phyloP scores from a whole-genome alignment of 2,888 invertebrate species.

The Parnassius smintheus region DNA sequence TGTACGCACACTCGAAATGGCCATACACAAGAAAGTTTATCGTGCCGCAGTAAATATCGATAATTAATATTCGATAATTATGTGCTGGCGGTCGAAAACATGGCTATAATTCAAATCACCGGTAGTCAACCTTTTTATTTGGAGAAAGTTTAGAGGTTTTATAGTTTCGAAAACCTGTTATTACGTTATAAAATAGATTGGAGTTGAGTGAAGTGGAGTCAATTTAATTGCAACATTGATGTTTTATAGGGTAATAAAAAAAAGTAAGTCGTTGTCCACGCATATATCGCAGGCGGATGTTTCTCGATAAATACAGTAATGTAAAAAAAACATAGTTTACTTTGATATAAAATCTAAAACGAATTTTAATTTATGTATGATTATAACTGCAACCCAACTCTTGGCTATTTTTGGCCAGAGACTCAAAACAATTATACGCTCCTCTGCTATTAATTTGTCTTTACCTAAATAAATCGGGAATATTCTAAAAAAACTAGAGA shows the following conservation, averaged over 20 bases:
- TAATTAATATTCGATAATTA: slow-evolving; percentile 57
- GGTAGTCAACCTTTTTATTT: slow-evolving; percentile 46
- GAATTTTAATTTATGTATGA: no score
- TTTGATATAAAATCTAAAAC: no score
- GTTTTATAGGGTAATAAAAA: slow-evolving; percentile 16
- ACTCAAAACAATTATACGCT: no score
- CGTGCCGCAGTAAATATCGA: slow-evolving; percentile 46
- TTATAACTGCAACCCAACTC: no score
- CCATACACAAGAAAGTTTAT: slow-evolving; percentile 44
- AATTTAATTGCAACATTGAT: slow-evolving; percentile 17
- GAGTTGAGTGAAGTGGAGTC: not conserved
- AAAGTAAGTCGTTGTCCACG: slow-evolving; percentile 8
- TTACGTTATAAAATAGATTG: not conserved
- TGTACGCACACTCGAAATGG: slow-evolving; percentile 22
- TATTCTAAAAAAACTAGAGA: no score
- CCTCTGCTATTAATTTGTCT: no score
- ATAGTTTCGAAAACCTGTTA: slow-evolving; percentile 2
- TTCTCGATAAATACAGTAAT: slow-evolving; percentile 5
- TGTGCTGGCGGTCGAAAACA: slow-evolving; percentile 44
- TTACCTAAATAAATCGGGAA: no score
- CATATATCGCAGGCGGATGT: slow-evolving; percentile 22
- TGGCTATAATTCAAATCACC: slow-evolving; percentile 33
- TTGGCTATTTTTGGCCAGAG: no score
- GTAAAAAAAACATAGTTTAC: no score
- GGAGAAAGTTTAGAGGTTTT: slow-evolving; percentile 27